phyloP scores from a whole-genome alignment of 64 coral and sea anemone species.

The Stichodactyla helianthus region DNA sequence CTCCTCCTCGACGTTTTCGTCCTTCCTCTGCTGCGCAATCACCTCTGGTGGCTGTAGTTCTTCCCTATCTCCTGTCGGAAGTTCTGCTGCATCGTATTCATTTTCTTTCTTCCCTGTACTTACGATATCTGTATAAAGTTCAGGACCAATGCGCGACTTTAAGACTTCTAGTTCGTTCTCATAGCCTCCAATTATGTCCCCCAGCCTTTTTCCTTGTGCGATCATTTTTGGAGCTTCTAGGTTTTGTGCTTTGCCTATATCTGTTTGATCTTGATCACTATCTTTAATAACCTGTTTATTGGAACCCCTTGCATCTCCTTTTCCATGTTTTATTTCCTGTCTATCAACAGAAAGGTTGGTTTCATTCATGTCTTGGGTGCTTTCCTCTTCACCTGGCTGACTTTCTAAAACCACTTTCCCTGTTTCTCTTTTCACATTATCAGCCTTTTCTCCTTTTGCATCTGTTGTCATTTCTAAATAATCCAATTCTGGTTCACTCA shows the following conservation, averaged over 20 bases:
- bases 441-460: neutral
- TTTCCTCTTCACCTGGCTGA: neutral
- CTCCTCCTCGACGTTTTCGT: neutral
- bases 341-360: neutral
- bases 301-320: neutral
- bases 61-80: neutral
- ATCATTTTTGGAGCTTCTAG: conserved; percentile 3
- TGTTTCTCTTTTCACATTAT: neutral
- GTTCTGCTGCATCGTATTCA: neutral
- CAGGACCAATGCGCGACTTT: neutral
- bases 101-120: neutral
- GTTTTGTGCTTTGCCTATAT: neutral
- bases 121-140: neutral
- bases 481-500: neutral
- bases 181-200: conserved; percentile 27
- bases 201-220: conserved; percentile 34
- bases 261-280: neutral
- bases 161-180: conserved; percentile 21
- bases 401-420: neutral
- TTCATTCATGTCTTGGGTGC: neutral
- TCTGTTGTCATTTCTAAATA: neutral
- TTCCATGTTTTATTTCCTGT: neutral
- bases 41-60: neutral
- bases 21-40: neutral
- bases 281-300: neutral